Evolutionary conservation across 2,113 vertebrate species (phyloP).

Genomic region (Sturnus vulgaris): DNA sequence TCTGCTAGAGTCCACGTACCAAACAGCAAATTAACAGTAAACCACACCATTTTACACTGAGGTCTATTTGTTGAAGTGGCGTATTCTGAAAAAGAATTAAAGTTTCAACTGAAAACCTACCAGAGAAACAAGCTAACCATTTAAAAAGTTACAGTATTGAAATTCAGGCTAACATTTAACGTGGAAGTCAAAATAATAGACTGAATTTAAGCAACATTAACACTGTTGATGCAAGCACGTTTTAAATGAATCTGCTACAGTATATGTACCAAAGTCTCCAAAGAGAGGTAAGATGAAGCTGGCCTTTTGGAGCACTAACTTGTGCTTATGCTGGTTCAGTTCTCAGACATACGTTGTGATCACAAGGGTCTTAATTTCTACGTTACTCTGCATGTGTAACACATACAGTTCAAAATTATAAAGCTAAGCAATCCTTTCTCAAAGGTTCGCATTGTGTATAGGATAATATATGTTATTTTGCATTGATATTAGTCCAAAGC

Average conservation of each 20-base stretch:
- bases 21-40: not conserved
- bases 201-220: not conserved
- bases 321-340: not conserved
- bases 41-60: not conserved
- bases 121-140: not conserved
- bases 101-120: not conserved
- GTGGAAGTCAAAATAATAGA: not conserved
- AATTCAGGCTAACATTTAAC: not conserved
- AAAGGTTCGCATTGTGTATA: fast-evolving
- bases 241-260: not conserved
- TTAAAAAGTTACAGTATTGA: not conserved
- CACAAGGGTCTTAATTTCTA: not conserved
- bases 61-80: not conserved
- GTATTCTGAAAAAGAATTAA: not conserved
- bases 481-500: not conserved
- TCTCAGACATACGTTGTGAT: not conserved
- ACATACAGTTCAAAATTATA: not conserved
- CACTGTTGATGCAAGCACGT: not conserved
- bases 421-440: not conserved
- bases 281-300: not conserved
- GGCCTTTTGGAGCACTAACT: not conserved
- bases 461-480: not conserved
- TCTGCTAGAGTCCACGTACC: not conserved
- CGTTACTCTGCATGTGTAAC: not conserved
- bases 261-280: not conserved